Base-by-base conservation (phyloP, 1,140 invertebrate genomes). In the Teleogryllus occipitalis region DNA sequence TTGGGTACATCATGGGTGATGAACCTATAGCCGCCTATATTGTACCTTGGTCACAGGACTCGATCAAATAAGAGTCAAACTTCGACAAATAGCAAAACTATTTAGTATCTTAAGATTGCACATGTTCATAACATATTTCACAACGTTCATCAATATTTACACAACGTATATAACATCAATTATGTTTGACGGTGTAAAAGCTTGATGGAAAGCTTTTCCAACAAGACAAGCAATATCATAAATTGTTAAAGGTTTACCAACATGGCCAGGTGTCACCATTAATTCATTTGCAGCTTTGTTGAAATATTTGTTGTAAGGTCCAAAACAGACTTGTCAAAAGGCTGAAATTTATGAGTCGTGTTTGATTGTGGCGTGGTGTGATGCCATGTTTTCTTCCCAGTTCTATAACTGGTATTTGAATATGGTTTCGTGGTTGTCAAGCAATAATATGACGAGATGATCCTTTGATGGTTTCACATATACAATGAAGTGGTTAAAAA, bases 401-500 rank as follows among this genome's bases (percentile, higher is more conserved):
- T n/a, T 78, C 47, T 78, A 78, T 21, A 22, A 18, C 77, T 47
- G 48, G 46, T 10, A 78, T 15, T 12, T 10, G n/a, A 7, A 78
- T 21, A 78, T 78, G 77, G 77, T 49, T 39, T 78, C 77, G 54
- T 78, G 77, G 47, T 78, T 78, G 47, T 78, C 77, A 39, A 78
- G n/a, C 8, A 78, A 46, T 15, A 78, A 27, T 27, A 78, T n/a
- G 18, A 78, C n/a, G 14, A 18, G 39, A 10, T 65, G 18, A 27
- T 78, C 77, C 47, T 78, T 78, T 7, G 49, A 49, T 48, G 21
- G 47, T 78, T 78, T 78, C 39, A 12, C 77, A 54, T 65, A 27
- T 18, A 15, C n/a, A 12, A 49, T 78, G 39, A 78, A 78, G 18
- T 78, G 77, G 14, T 78, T 8, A 7, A 78, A 65, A 65, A 49